Evolutionary conservation across 2,797 vertebrate genomes (phyloP).

Genomic region (Tenualosa ilisha): DNA sequence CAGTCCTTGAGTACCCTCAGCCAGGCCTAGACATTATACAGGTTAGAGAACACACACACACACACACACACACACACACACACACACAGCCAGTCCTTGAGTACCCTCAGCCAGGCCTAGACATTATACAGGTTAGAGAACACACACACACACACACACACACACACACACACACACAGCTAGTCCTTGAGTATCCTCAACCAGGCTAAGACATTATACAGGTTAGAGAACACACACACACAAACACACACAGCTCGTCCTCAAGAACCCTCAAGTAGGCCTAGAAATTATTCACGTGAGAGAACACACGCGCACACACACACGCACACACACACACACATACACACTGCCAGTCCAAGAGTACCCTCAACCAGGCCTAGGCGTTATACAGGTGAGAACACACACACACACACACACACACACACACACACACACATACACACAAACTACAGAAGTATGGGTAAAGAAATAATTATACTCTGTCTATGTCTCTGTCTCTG

Average conservation of each 20-base stretch:
- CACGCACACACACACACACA: slow-evolving; percentile 16
- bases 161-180: slow-evolving; percentile 1
- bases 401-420: neutral
- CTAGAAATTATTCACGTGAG: slow-evolving; percentile 96
- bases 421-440: neutral
- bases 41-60: slow-evolving; percentile 67
- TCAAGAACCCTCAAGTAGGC: slow-evolving; percentile 96
- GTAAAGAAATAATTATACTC: too few relatives aligned
- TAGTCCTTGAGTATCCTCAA: slow-evolving; percentile 90
- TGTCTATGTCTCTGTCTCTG: too few relatives aligned
- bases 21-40: slow-evolving; percentile 97
- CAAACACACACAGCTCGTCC: slow-evolving; percentile 72
- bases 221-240: neutral
- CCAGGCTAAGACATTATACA: neutral
- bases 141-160: neutral
- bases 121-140: neutral
- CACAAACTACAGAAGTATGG: neutral
- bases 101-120: slow-evolving; percentile 89
- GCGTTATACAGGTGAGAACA: neutral
- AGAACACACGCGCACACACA: neutral
- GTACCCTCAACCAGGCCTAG: slow-evolving; percentile 72
- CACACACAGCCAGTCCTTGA: slow-evolving; percentile 80
- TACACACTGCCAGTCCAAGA: slow-evolving; percentile 79
- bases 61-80: slow-evolving; percentile 17
- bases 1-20: slow-evolving; percentile 95